phyloP scores from a whole-genome alignment of 2,797 vertebrate genomes.

The Coregonus sp. region DNA sequence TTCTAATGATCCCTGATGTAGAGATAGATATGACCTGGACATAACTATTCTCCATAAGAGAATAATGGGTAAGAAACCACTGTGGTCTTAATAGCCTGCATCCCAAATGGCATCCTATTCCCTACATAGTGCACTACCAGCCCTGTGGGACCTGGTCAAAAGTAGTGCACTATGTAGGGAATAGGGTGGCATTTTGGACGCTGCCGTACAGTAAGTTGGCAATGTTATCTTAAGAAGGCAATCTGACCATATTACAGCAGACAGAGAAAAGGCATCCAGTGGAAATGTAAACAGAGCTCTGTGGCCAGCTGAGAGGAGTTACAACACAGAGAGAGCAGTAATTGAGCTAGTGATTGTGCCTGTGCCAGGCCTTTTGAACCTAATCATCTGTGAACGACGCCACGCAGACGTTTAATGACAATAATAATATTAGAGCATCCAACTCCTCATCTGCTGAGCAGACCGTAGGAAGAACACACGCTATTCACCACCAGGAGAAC shows the following conservation, averaged over 20 bases:
- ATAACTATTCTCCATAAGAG: conserved; percentile 21
- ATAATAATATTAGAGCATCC: conserved; percentile 74
- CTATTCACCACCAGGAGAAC: conserved; percentile 28
- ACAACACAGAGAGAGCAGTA: conserved; percentile 67
- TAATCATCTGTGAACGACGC: conserved; percentile 79
- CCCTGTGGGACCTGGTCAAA: no score
- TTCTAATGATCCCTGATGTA: conserved; percentile 22
- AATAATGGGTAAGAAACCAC: conserved; percentile 47
- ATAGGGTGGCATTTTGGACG: no score
- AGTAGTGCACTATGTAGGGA: no score
- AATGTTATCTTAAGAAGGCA: conserved; percentile 50
- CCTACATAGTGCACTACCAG: no score
- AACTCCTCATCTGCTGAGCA: conserved; percentile 72
- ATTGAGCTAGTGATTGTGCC: conserved; percentile 78
- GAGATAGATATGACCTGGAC: conserved; percentile 54
- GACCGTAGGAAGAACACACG: no score
- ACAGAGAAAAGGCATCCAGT: conserved; percentile 50
- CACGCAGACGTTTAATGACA: conserved; percentile 76
- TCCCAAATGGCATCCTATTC: no score
- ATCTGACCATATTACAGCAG: conserved; percentile 48
- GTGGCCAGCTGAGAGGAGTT: conserved; percentile 69
- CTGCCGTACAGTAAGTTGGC: conserved; percentile 1
- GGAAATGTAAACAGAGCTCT: conserved; percentile 74
- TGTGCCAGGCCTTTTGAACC: conserved; percentile 75
- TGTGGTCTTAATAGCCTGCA: conserved; percentile 19